Base-by-base conservation (phyloP, 2,113 vertebrate genomes). In the Oryzias melastigma region DNA sequence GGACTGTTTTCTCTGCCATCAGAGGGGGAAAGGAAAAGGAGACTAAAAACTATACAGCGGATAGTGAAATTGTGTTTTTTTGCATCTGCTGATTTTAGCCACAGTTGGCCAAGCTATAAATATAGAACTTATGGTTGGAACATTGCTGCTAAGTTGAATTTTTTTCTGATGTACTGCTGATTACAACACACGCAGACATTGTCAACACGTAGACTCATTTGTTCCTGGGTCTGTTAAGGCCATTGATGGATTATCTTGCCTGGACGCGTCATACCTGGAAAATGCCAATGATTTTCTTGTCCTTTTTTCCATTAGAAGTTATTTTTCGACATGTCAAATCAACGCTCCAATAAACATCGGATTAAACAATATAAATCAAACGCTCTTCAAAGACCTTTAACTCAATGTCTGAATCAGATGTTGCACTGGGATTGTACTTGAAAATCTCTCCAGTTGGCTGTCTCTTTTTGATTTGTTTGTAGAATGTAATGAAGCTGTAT, bases 31-130 rank as follows among this genome's bases (percentile, higher is more conserved):
- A 58, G 53, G 49, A 57, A 77, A 60, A 17, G 27, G 42, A 52
- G 46, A 59, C 41, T 41, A 52, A 70, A 49, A 59, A 7, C 60
- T 35, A 60, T 13, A 43, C 19, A 61, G 22, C 52, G 25, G 58
- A 68, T 46, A 58, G 55, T 55, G 58, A 73, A 80, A 77, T 67
- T 68, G 77, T 78, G 79, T 84, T 85, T 85, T 87, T 87, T 89
- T 88, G 22, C 84, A 84, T 90, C 85, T 78, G 81, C 77, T 80
- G 79, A 80, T 81, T 82, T 80, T 87, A 83, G 81, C 87, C 85
- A 77, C 83, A 79, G 75, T 84, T 86, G 82, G 77, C 81, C 88
- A 87, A 83, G 82, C 83, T 76, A 76, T 70, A 80, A 88, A 87
- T 86, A 83, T 65, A 80, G 85, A 86, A 77, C 80, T 55, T 60